phyloP scores from a whole-genome alignment of 2,113 vertebrate genomes.

The Leptosomus discolor region DNA sequence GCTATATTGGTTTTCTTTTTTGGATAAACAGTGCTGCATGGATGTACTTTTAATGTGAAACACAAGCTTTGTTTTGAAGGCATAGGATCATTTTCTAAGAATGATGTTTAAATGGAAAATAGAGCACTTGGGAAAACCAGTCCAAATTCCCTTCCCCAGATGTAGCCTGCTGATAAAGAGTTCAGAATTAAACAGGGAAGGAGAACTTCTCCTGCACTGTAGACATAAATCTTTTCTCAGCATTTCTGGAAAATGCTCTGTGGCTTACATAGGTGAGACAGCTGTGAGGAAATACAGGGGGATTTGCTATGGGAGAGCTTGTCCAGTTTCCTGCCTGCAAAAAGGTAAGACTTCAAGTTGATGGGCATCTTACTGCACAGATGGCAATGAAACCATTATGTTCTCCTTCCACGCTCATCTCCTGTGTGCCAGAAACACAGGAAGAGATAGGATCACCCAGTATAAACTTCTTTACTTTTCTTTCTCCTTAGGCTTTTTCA shows the following conservation, averaged over 20 bases:
- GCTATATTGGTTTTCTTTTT: neutral
- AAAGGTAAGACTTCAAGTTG: neutral
- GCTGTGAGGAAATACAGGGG: neutral
- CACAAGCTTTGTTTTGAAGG: neutral
- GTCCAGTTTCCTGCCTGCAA: neutral
- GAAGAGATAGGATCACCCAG: neutral
- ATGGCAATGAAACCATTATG: neutral
- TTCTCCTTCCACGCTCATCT: neutral
- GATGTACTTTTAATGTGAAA: neutral
- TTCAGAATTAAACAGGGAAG: neutral
- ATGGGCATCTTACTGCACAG: neutral
- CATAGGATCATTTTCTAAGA: neutral
- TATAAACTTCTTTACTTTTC: neutral
- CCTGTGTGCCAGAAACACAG: neutral
- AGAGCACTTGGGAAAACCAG: neutral
- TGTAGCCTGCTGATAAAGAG: neutral
- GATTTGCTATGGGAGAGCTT: neutral
- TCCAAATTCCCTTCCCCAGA: neutral
- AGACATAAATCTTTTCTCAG: conserved; percentile 23
- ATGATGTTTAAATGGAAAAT: neutral
- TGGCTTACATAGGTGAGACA: neutral
- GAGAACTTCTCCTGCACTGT: neutral
- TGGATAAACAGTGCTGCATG: neutral
- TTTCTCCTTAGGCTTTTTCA: neutral
- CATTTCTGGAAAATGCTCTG: neutral